Percentiles rank a stretch among this genome's conserved stretches.
phyloP scores from a whole-genome alignment of 2,888 invertebrate species.

The Dasypogon diadema region DNA sequence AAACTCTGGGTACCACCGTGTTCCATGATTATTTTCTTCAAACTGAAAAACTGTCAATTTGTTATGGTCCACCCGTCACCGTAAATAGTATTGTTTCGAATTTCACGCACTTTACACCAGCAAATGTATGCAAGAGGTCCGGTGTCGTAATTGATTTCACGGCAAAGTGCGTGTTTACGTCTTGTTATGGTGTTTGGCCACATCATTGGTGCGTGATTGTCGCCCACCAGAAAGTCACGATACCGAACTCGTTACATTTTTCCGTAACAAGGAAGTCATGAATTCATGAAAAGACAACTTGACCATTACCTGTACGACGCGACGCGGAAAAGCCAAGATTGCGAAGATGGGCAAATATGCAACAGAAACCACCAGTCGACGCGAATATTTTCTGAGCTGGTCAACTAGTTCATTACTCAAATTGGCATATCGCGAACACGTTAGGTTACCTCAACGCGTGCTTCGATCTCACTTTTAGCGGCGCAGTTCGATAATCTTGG shows the following conservation, averaged over 20 bases:
- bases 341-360: slow-evolving; percentile 28
- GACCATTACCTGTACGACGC: slow-evolving; percentile 29
- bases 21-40: background rate
- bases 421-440: slow-evolving; percentile 32
- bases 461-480: slow-evolving; percentile 43
- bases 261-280: slow-evolving; percentile 13
- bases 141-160: slow-evolving; percentile 43
- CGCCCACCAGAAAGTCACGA: slow-evolving; percentile 48
- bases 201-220: slow-evolving; percentile 49
- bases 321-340: slow-evolving; percentile 8
- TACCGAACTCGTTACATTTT: slow-evolving; percentile 25
- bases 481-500: slow-evolving; percentile 35
- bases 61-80: slow-evolving; percentile 13
- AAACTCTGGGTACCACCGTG: background rate
- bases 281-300: slow-evolving; percentile 18
- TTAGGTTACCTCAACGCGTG: slow-evolving; percentile 1
- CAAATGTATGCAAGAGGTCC: background rate
- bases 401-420: slow-evolving; percentile 47
- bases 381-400: slow-evolving; percentile 10
- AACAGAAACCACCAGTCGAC: background rate
- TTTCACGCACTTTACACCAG: slow-evolving; percentile 25
- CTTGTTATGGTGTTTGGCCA: slow-evolving; percentile 23
- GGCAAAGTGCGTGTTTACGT: slow-evolving; percentile 49
- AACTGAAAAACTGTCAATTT: slow-evolving; percentile 9
- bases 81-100: slow-evolving; percentile 13